Evolutionary conservation across 2,797 vertebrate species (phyloP).

Genomic region (Tangara arthus): DNA sequence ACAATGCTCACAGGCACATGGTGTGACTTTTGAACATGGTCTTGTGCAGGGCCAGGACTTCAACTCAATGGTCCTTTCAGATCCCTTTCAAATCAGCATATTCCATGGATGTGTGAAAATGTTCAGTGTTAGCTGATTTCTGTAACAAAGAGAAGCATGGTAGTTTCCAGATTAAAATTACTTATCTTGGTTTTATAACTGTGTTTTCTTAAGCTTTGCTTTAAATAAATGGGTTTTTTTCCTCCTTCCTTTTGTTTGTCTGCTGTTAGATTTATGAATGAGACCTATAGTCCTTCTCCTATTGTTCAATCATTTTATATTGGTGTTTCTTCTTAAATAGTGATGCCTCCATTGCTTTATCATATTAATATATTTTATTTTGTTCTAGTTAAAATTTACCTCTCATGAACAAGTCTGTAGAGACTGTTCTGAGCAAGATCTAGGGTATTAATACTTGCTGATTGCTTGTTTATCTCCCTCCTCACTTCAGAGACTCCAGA

Average conservation of each 20-base stretch:
- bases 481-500: not conserved
- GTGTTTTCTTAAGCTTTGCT: not conserved
- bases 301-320: not conserved
- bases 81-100: not conserved
- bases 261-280: not conserved
- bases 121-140: not conserved
- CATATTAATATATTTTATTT: not conserved
- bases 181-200: not conserved
- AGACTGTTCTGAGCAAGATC: not conserved
- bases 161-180: not conserved
- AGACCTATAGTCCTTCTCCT: not conserved
- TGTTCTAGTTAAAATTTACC: not conserved
- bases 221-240: fast-evolving
- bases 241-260: not conserved
- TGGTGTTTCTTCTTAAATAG: not conserved
- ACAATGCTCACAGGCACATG: not conserved
- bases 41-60: not conserved
- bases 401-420: not conserved
- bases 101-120: not conserved
- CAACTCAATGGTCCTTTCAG: fast-evolving
- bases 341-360: not conserved
- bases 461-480: not conserved
- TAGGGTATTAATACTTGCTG: not conserved
- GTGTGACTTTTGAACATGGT: not conserved
- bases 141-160: not conserved